A percentile compares a stretch with the other conserved stretches of the same genome.
phyloP scores from a whole-genome alignment of 1,140 invertebrate genomes.

The Bombus confusus region DNA sequence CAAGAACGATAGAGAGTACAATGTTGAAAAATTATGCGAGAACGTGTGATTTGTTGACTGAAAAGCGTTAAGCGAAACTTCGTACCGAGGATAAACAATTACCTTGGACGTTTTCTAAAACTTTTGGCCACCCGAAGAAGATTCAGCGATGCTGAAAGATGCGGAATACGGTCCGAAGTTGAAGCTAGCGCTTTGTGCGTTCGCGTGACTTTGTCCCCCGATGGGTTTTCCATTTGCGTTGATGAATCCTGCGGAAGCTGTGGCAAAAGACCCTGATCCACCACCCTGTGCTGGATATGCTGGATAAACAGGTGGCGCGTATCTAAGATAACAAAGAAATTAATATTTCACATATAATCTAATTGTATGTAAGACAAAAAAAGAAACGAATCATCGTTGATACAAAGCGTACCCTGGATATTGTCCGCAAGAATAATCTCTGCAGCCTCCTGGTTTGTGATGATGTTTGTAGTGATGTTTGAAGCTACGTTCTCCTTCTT shows the following conservation, averaged over 20 bases:
- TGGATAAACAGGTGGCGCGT: background rate
- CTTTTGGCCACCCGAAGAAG: conserved; percentile 23
- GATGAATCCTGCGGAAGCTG: conserved; percentile 69
- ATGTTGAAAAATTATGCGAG: background rate
- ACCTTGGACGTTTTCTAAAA: conserved; percentile 22
- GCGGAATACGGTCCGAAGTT: conserved; percentile 71
- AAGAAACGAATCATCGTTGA: background rate
- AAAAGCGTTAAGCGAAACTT: background rate
- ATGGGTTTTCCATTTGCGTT: conserved; percentile 51
- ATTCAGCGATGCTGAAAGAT: conserved; percentile 67
- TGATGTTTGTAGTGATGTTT: conserved; percentile 26
- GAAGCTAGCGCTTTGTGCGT: conserved; percentile 71
- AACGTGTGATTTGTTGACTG: background rate
- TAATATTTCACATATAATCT: background rate
- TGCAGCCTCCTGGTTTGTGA: conserved; percentile 42
- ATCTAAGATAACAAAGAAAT: background rate
- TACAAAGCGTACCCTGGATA: conserved; percentile 41
- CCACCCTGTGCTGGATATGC: conserved; percentile 44
- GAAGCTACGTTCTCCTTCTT: background rate
- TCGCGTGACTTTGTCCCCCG: conserved; percentile 59
- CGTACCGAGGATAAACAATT: background rate
- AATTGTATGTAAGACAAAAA: background rate
- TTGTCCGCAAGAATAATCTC: conserved; percentile 56
- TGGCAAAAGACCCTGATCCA: conserved; percentile 66
- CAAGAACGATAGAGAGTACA: background rate